Percentiles rank a stretch among this genome's conserved stretches.
Conservation (phyloP, 2,797 vertebrate species). For the Tragelaphus oryx region DNA sequence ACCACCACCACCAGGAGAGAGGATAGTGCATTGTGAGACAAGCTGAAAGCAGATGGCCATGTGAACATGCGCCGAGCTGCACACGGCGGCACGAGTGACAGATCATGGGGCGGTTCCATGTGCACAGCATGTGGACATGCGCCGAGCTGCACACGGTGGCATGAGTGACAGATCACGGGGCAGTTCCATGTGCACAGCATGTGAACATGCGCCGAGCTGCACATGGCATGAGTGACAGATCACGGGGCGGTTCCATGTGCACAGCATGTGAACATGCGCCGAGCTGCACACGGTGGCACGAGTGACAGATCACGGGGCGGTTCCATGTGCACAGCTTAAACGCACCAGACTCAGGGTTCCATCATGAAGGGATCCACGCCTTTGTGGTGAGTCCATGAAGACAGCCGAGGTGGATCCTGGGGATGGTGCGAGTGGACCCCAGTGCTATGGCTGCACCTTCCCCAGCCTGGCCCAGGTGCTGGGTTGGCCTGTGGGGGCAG, state of each 20-base stretch:
- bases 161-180: no score
- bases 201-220: no score
- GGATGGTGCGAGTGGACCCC: background rate
- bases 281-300: no score
- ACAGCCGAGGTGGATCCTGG: background rate
- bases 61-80: accelerated
- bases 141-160: no score
- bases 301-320: no score
- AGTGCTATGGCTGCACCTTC: background rate
- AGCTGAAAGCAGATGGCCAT: background rate
- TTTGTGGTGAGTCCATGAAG: background rate
- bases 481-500: background rate
- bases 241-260: no score
- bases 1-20: background rate
- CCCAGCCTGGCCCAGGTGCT: background rate
- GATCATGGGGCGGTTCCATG: no score
- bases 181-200: no score
- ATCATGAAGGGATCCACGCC: background rate
- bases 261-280: no score
- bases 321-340: background rate
- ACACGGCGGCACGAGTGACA: background rate
- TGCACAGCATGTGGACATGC: no score
- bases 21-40: background rate
- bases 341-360: accelerated
- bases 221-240: no score